phyloP scores from a whole-genome alignment of 2,888 invertebrate species.

The Ellobium chinense region DNA sequence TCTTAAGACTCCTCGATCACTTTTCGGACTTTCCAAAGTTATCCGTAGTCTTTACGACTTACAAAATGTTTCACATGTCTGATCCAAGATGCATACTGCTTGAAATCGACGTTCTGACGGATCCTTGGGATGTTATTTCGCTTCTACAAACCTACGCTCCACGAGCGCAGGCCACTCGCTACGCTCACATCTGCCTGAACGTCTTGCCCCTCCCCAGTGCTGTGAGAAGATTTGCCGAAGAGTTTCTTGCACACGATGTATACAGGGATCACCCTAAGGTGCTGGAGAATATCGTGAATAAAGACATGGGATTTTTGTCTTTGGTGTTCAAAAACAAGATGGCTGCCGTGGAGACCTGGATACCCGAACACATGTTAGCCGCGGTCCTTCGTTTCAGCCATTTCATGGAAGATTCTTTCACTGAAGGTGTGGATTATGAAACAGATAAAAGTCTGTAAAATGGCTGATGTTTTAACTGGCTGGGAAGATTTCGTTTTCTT shows the following conservation, averaged over 20 bases:
- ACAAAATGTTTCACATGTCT: background rate
- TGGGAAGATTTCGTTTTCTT: too few species aligned
- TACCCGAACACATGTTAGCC: background rate
- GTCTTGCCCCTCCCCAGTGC: background rate
- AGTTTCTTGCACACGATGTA: background rate
- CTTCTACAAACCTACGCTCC: background rate
- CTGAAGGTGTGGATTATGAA: conserved; percentile 5
- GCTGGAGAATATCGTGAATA: background rate
- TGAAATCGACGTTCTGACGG: background rate
- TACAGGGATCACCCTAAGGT: background rate
- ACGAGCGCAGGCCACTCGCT: background rate
- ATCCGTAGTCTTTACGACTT: background rate
- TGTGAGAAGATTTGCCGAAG: background rate
- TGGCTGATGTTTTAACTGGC: too few species aligned
- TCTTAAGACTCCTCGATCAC: background rate
- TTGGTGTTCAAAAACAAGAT: background rate
- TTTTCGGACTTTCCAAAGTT: background rate
- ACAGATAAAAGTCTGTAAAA: too few species aligned
- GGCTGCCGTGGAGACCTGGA: background rate
- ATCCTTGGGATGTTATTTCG: background rate
- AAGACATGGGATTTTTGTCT: background rate
- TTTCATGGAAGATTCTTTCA: background rate
- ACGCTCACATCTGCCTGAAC: background rate
- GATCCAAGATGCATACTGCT: background rate
- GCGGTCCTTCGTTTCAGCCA: background rate